Conservation (phyloP, 2,113 vertebrate genomes). For the Odontophorus gujanensis region DNA sequence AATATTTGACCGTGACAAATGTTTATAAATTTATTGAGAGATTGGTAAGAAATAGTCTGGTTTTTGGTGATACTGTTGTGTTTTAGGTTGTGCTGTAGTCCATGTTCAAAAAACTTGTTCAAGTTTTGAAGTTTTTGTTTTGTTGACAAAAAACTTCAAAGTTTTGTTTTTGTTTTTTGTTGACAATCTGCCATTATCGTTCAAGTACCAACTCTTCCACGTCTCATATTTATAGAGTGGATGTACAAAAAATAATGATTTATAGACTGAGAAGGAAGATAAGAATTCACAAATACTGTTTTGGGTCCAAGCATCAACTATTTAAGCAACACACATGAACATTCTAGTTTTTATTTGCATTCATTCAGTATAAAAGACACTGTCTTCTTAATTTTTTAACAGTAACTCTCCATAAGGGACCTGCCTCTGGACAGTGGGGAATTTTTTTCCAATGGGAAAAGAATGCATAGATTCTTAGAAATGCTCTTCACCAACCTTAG, state of each 20-base stretch:
- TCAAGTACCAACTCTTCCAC: not conserved
- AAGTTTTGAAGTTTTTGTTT: too few species aligned
- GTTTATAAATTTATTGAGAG: not conserved
- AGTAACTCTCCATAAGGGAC: too few species aligned
- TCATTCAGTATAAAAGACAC: not conserved
- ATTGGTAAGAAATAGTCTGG: not conserved
- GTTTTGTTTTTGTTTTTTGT: too few species aligned
- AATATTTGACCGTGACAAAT: not conserved
- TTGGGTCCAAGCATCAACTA: not conserved
- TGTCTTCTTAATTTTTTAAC: not conserved
- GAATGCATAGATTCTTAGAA: not conserved
- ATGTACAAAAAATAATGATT: not conserved
- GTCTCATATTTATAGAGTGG: not conserved
- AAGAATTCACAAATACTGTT: not conserved
- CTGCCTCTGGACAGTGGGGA: too few species aligned
- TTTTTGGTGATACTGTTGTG: not conserved
- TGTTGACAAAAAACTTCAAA: too few species aligned
- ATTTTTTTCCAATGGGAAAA: not conserved
- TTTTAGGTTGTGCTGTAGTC: not conserved
- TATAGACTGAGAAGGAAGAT: not conserved
- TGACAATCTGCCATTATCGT: not conserved
- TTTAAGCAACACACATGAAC: not conserved
- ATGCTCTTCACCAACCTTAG: not conserved
- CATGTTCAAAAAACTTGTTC: not conserved
- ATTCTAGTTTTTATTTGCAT: not conserved